phyloP scores from a whole-genome alignment of 2,113 vertebrate genomes.

The Oryzias javanicus region DNA sequence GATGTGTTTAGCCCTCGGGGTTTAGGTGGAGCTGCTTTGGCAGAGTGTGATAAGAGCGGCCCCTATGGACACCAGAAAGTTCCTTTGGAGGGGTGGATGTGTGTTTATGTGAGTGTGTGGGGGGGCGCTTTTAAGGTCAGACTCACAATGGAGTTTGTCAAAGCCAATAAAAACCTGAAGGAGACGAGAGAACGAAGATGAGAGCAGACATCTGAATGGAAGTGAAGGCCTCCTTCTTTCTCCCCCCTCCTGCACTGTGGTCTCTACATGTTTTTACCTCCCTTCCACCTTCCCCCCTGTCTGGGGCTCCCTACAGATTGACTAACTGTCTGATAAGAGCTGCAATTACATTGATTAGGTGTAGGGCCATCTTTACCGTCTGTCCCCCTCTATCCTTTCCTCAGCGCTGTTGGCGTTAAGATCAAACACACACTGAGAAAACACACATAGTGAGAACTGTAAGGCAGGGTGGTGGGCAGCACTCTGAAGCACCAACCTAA shows the following conservation, averaged over 20 bases:
- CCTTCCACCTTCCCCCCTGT: conserved; percentile 17
- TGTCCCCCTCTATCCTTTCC: conserved; percentile 33
- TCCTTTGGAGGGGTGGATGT: conserved; percentile 53
- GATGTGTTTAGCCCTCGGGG: conserved; percentile 60
- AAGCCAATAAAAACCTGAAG: conserved; percentile 49
- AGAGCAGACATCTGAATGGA: conserved; percentile 34
- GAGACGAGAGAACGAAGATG: conserved; percentile 22
- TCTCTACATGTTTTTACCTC: conserved; percentile 15
- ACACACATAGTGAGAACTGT: conserved; percentile 2
- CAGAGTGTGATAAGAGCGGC: conserved; percentile 63
- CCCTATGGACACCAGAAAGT: conserved; percentile 41
- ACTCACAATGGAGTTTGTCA: conserved; percentile 70
- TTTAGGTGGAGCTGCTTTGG: conserved; percentile 63
- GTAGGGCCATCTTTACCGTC: conserved; percentile 56
- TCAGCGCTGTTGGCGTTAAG: conserved; percentile 26
- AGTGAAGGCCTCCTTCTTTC: conserved; percentile 11
- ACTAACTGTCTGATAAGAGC: conserved; percentile 71
- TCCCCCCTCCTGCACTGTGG: conserved; percentile 20
- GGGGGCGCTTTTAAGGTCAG: conserved; percentile 58
- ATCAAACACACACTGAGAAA: conserved; percentile 33
- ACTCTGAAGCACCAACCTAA: too few species aligned
- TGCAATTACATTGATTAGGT: conserved; percentile 79
- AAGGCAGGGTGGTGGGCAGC: neutral
- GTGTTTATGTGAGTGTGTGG: neutral
- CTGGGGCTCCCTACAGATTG: conserved; percentile 44